Evolutionary conservation across 2,888 invertebrate species (phyloP).

Genomic region (Gastrophysa polygoni): DNA sequence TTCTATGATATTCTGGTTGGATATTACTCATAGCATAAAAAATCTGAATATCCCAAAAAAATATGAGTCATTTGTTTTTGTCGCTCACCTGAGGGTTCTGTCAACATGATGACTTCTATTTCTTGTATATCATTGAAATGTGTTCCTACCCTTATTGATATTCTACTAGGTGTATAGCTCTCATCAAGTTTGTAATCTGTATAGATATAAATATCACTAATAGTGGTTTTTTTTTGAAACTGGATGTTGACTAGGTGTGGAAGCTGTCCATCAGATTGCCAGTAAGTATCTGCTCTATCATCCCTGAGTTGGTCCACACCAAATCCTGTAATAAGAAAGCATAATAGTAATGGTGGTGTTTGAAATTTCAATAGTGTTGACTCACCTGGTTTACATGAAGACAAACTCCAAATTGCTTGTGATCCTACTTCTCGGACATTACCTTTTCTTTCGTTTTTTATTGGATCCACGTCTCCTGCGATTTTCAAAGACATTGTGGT

Average conservation of each 20-base stretch:
- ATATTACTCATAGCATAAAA: no score
- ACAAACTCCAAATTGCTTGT: constrained; percentile 91
- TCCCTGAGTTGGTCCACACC: constrained; percentile 97
- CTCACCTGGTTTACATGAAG: constrained; percentile 95
- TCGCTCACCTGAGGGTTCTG: constrained; percentile 80
- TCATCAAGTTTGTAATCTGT: constrained; percentile 98
- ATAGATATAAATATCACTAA: constrained; percentile 94
- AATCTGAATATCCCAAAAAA: no score
- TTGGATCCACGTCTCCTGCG: constrained; percentile 46
- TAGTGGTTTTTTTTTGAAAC: constrained; percentile 92
- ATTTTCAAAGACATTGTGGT: constrained; percentile 41
- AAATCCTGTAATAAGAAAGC: constrained; percentile 70
- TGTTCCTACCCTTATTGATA: constrained; percentile 91
- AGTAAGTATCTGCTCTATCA: constrained; percentile 95
- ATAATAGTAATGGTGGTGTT: neutral
- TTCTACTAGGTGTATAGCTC: constrained; percentile 96
- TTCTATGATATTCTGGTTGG: no score
- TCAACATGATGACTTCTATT: constrained; percentile 90
- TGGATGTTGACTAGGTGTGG: constrained; percentile 98
- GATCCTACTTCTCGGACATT: constrained; percentile 56
- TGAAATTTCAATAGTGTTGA: neutral
- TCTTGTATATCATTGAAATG: constrained; percentile 97
- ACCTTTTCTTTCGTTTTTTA: constrained; percentile 54
- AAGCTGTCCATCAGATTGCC: constrained; percentile 99
- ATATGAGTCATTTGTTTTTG: neutral